These are phyloP conservation scores for Unio pictorum DNA, from an alignment of 2,888 invertebrate species.

Conservation along the genomic window DNA sequence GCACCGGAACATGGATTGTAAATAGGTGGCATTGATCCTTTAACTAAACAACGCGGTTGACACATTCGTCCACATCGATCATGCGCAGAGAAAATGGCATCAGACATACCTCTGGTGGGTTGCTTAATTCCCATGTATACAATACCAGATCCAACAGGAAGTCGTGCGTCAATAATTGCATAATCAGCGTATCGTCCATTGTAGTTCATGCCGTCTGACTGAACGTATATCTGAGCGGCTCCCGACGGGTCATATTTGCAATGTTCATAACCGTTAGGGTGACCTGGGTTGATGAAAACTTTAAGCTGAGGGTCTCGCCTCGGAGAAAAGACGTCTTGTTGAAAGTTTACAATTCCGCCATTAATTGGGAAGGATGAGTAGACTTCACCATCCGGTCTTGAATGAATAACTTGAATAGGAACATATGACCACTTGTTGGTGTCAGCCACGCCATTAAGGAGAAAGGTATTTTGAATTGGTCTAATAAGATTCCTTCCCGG, in stretches of 20 bases:
- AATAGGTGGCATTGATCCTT: conserved; percentile 6
- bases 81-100: conserved; percentile 42
- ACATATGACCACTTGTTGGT: conserved; percentile 47
- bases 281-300: neutral
- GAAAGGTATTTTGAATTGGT: conserved; percentile 44
- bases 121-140: conserved; percentile 44
- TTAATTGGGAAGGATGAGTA: conserved; percentile 3
- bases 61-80: conserved; percentile 55
- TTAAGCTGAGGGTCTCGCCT: too few relatives aligned
- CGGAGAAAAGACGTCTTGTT: too few relatives aligned
- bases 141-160: conserved; percentile 42
- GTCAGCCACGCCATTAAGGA: conserved; percentile 43
- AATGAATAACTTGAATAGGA: conserved; percentile 45
- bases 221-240: conserved; percentile 42
- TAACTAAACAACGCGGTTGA: conserved; percentile 42
- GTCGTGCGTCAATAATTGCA: conserved; percentile 44
- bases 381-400: conserved; percentile 3
- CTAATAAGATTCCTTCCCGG: too few relatives aligned
- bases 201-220: conserved; percentile 53
- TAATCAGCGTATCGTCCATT: conserved; percentile 50
- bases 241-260: neutral
- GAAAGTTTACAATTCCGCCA: too few relatives aligned
- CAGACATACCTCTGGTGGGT: conserved; percentile 12
- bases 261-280: neutral
- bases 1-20: conserved; percentile 50